Percentiles rank a stretch among this genome's conserved stretches.
Evolutionary conservation across 2,888 invertebrate genomes (phyloP).

Genomic region (Thymelicus acteon): DNA sequence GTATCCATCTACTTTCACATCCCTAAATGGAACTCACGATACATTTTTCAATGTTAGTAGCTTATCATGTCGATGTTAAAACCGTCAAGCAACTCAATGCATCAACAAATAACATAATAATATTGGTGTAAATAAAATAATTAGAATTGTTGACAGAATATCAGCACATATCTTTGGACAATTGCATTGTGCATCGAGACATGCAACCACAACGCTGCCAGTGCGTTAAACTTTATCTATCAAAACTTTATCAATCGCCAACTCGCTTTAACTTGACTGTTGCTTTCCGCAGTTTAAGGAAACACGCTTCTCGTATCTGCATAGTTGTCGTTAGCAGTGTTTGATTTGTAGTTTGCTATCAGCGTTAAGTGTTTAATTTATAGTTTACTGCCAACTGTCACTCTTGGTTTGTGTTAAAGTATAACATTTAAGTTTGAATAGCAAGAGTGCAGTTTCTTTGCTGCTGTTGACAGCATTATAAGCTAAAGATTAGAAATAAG

Average conservation of each 20-base stretch:
- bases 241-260: slow-evolving; percentile 75
- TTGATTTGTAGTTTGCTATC: slow-evolving; percentile 7
- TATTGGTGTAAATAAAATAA: neutral
- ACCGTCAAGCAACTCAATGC: no score
- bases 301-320: slow-evolving; percentile 2
- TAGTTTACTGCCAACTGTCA: neutral
- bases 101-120: no score
- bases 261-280: slow-evolving; percentile 30
- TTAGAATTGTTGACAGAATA: neutral
- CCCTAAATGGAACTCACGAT: no score
- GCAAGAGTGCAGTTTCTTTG: no score
- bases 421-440: no score
- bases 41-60: no score
- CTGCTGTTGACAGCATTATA: no score
- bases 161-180: neutral
- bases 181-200: slow-evolving; percentile 21
- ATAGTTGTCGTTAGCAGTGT: slow-evolving; percentile 3
- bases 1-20: no score
- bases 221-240: slow-evolving; percentile 72
- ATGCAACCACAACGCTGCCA: slow-evolving; percentile 40
- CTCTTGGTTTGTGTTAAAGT: no score
- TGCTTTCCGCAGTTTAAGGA: slow-evolving; percentile 31
- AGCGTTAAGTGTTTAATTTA: slow-evolving; percentile 2
- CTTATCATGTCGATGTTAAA: no score
- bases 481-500: no score